Evolutionary conservation across 2,888 invertebrate genomes (phyloP), one percentile per base, ranked within the genome.

Genomic region (Acanthosoma haemorrhoidale): DNA sequence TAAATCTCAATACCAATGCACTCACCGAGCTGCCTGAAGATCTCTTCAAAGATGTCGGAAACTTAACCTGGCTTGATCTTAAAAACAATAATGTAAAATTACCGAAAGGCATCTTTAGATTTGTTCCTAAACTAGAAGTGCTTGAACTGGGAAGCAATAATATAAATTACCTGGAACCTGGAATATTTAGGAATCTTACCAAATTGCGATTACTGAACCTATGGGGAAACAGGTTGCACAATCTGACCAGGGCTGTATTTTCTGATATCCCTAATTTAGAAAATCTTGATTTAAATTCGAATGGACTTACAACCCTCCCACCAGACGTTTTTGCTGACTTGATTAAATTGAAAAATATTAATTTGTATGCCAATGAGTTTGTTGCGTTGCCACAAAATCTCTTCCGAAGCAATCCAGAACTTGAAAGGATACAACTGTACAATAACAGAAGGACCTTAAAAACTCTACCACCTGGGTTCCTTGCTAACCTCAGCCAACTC

Each of bases 121-220:
- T 21, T 21, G 63, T 87, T 59, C 73, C 76, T 0, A 75, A 78
- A 75, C 79, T 90, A 38, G 82, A 84, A 74, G 82, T 83, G 68
- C 81, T 90, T 66, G 88, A 89, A 79, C 80, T 90, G 75, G 87
- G 86, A 60, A 83, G 84, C 76, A 91, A 91, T 78, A 83, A 86
- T 70, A 80, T 92, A 76, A 82, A 82, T 58, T 80, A 82, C 75
- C 81, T 91, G 76, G 84, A 86, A 36, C 81, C 83, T 2, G 85
- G 83, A 70, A 80, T 87, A 68, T 90, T 91, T 78, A 81, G 83
- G 36, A 84, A 86, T 78, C 81, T 87, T 75, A 82, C 81, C 67
- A 83, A 84, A 75, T 78, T 91, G 71, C 80, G 81, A 68, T 82
- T 85, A 60, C 80, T 92, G 66, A 87, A 88, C 75, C 78, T 91